Percentiles rank a stretch among this genome's conserved stretches.
phyloP scores from a whole-genome alignment of 1,140 invertebrate genomes.

The Drosophila kurseongensis region DNA sequence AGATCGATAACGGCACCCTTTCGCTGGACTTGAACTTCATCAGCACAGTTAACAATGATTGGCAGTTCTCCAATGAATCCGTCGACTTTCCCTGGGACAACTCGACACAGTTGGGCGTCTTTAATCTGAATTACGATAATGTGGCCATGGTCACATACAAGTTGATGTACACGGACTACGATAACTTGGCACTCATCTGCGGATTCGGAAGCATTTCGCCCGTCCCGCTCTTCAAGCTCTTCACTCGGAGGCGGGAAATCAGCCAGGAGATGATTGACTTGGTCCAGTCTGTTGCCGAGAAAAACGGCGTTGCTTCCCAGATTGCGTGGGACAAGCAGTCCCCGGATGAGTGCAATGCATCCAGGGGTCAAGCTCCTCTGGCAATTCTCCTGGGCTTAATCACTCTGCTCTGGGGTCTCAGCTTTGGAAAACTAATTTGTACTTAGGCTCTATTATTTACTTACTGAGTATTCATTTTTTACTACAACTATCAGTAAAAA shows the following conservation, averaged over 20 bases:
- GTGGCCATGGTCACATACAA: constrained; percentile 54
- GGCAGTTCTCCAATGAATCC: constrained; percentile 14
- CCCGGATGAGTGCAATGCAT: constrained; percentile 41
- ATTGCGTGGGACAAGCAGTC: constrained; percentile 55
- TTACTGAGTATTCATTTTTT: constrained; percentile 7
- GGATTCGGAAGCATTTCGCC: constrained; percentile 46
- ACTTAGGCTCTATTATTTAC: constrained; percentile 3
- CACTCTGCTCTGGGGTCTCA: constrained; percentile 4
- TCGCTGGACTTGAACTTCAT: constrained; percentile 40
- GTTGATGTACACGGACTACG: constrained; percentile 27
- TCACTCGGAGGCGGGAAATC: constrained; percentile 35
- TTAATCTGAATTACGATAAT: constrained; percentile 25
- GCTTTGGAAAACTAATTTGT: not conserved
- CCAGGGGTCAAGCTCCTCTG: constrained; percentile 3
- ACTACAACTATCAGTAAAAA: constrained; percentile 6
- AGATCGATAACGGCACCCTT: not conserved
- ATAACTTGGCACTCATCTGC: constrained; percentile 26
- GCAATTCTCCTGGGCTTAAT: not conserved
- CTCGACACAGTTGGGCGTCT: constrained; percentile 29
- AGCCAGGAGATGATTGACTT: not conserved
- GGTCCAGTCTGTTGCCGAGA: not conserved
- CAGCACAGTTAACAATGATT: constrained; percentile 6
- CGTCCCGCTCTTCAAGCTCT: constrained; percentile 52
- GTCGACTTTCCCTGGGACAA: constrained; percentile 44
- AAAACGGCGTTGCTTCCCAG: not conserved